Base-by-base conservation (phyloP, 2,797 vertebrate species). In the Sebastes steindachneri region DNA sequence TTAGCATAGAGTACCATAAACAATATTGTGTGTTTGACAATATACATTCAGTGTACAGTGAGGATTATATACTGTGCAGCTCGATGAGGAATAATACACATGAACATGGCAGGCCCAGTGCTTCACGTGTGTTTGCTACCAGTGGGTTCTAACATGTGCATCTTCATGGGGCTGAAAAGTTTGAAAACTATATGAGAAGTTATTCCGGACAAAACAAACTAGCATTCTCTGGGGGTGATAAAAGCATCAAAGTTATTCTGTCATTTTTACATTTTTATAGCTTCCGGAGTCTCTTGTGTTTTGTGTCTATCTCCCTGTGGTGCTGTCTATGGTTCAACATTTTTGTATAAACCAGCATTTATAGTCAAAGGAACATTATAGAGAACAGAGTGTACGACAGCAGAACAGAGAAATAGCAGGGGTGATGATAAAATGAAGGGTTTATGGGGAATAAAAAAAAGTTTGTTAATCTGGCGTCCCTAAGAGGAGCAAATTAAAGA, bases 251-350 rank as follows among this genome's bases (percentile, higher is more conserved):
- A 69, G 68, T 23, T 73, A 72, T 78, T 80, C 51, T 35, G 35
- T 11, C 23, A 75, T 78, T 84, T 86, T 73, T 77, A 45, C 68
- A 82, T 85, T 83, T 80, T 58, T 59, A 80, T 77, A 67, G 69
- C 54, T 77, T 77, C 68, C 26, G 21, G 63, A 81, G 37, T 73
- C 58, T 64, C 69, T 78, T 67, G 51, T 75, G 74, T 69, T 83
- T 77, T 81, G 31, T 57, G 21, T 62, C 23, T 35, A 6, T 58
- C 41, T 75, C 73, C 48, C 67, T 23, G 59, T 62, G 54, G 68
- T 80, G 33, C 63, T 57, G 25, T 73, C 65, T 58, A 3, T 55
- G 58, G 51, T 72, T 69, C 67, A 66, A 26, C 7, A 23, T 51
- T n/a, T 76, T 76, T 79, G 11, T 65, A 60, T 68, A 23, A 77